Conservation (phyloP, 2,888 invertebrate genomes). For the Andrena chrysosceles region DNA sequence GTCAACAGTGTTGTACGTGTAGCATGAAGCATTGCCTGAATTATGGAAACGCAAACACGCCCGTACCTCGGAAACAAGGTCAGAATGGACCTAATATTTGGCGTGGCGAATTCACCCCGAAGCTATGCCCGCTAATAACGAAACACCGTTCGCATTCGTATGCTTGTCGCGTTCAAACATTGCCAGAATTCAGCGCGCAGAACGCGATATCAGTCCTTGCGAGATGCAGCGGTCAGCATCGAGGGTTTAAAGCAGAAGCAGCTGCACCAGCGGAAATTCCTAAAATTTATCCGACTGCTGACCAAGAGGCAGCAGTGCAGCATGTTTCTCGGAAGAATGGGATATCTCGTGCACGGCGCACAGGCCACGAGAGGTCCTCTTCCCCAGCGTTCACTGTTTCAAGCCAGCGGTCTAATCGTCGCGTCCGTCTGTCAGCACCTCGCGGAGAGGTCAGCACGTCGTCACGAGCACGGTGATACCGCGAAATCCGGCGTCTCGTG, state of each 20-base stretch:
- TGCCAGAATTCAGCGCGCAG: too few species aligned
- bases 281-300: neutral
- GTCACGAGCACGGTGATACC: conserved; percentile 62
- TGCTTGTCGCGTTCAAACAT: too few species aligned
- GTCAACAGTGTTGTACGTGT: too few species aligned
- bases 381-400: conserved; percentile 23
- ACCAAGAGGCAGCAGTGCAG: neutral
- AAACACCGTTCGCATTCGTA: too few species aligned
- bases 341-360: conserved; percentile 23
- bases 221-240: too few species aligned
- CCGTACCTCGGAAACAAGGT: too few species aligned
- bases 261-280: neutral
- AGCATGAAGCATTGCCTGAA: too few species aligned
- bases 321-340: conserved; percentile 36
- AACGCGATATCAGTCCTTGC: too few species aligned
- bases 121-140: neutral
- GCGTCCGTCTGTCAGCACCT: conserved; percentile 73
- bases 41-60: too few species aligned
- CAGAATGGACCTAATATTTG: neutral
- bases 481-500: conserved; percentile 66
- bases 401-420: conserved; percentile 70
- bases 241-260: too few species aligned
- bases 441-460: conserved; percentile 52
- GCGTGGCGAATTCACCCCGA: neutral
- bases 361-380: conserved; percentile 4